Base-by-base conservation (phyloP, 1,140 invertebrate genomes). In the Tetramorium parvispinum region DNA sequence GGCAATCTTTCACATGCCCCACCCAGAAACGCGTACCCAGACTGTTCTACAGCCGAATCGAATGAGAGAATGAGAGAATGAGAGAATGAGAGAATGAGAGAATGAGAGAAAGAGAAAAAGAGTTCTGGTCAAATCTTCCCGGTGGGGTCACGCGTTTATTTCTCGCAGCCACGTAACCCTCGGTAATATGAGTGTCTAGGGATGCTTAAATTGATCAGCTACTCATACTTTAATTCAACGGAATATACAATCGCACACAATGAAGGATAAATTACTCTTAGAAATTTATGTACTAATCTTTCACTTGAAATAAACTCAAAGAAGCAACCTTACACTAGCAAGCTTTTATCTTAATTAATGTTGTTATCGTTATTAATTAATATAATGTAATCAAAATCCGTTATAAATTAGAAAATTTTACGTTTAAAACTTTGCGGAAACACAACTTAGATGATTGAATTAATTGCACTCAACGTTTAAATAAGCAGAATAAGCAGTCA, bases 141-240 rank as follows among this genome's bases (percentile, higher is more conserved):
- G 68, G 53, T 46, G 79, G 68, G 79, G 79, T 83, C 79, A 83
- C 24, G 53, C 43, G 79, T 83, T 32, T 83, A 83, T 83, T 83
- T 83, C 79, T 73, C 53, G 79, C 79, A 83, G 68, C 53, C 79
- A 83, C 79, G 79, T 83, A 83, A 83, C 68, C 68, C 79, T 83
- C 79, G 68, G 21, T n/a, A 49, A 43, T 75, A 75, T 83, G 79
- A 68, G 53, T 73, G 68, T 16, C 24, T n/a, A 73, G 27, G 43
- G 53, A 82, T 49, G 40, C 66, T 83, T 75, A 83, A 49, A 59
- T 75, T 61, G 13, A 83, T 83, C 24, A 59, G 57, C 40, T 24
- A 83, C 18, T 37, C 40, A 21, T 73, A 73, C 53, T 21, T 83
- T 61, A 49, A 46, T 63, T 10, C 24, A 37, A 59, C 32, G 27